A percentile compares a stretch with the other conserved stretches of the same genome.
These are phyloP conservation scores for Siphonodentalium dalli DNA, from an alignment of 2,888 invertebrate species.

Conservation along the genomic window DNA sequence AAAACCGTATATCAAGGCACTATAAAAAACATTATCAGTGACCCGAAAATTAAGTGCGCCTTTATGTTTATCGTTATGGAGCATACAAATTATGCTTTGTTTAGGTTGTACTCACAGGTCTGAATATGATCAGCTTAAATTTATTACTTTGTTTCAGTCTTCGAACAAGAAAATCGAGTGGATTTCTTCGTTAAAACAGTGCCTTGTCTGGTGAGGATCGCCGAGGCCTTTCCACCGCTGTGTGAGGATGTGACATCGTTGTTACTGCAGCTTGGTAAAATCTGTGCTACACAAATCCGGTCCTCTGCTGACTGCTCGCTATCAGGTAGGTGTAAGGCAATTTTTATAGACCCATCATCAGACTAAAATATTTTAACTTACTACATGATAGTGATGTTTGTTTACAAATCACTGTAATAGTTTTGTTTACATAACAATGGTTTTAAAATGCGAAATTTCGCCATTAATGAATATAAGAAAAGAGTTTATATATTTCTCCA, in stretches of 20 bases:
- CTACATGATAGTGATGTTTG: too few relatives aligned
- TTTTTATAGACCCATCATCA: slow-evolving; percentile 18
- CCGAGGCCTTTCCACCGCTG: slow-evolving; percentile 89
- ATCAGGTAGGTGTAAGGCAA: slow-evolving; percentile 29
- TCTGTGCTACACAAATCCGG: slow-evolving; percentile 52
- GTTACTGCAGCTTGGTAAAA: slow-evolving; percentile 80
- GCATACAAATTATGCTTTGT: too few relatives aligned
- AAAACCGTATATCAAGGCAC: too few relatives aligned
- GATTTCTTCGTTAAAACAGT: slow-evolving; percentile 84
- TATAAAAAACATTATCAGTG: too few relatives aligned
- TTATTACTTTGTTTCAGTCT: slow-evolving; percentile 68
- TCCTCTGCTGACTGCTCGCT: slow-evolving; percentile 39
- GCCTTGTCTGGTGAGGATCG: slow-evolving; percentile 85
- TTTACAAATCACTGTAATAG: too few relatives aligned
- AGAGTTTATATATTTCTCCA: slow-evolving; percentile 3
- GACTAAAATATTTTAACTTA: too few relatives aligned
- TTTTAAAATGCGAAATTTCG: too few relatives aligned
- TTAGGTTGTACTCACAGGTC: background rate
- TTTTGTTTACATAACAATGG: too few relatives aligned
- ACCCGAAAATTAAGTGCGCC: too few relatives aligned
- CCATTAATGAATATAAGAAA: too few relatives aligned
- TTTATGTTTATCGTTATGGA: too few relatives aligned
- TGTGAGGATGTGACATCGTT: slow-evolving; percentile 87
- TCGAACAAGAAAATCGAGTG: slow-evolving; percentile 80
- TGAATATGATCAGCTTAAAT: background rate